Base-by-base conservation (phyloP, 1,140 invertebrate species). In the Macrobrachium nipponense region DNA sequence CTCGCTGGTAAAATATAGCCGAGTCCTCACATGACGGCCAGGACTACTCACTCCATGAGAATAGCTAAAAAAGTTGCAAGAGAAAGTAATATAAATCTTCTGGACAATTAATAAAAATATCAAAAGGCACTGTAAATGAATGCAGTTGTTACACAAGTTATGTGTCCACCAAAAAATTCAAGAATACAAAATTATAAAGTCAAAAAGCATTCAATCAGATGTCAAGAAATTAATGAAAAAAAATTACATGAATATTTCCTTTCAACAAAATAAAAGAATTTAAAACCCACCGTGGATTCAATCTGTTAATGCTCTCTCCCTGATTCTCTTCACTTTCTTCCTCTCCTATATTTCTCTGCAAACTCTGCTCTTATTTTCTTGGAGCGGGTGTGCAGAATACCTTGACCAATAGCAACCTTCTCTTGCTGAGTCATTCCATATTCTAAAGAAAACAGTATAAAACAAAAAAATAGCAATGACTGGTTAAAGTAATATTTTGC, bases 1-100 rank as follows among this genome's bases (percentile, higher is more conserved):
- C 93, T 99, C 99, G 91, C 97, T 99, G 7, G 99, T 99, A 91
- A 99, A 99, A 92, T 99, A 99, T 6, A 99, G 92, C 17, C 99
- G 93, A 2, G 98, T 99, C 58, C 98, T 93, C 7, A 99, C 99
- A 93, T 99, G 98, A 75, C 99, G 93, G 75, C 98, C 97, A 73
- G 98, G 98, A 91, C 98, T 98, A 72, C 97, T 97, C 73, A 99
- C 98, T 73, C 98, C 98, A 92, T 99, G 97, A 11, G 98, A 99
- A 92, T 99, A 99, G 89, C 96, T 96, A 90, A 10, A 91, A 90
- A 76, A 87, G 75, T 84, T 87, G 59, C 64, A 27, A 88, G 85
- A 27, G 43, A 20, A 20, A 88, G 58, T 64, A 20, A 80, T 36
- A n/a, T 60, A 23, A 27, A 36, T 27, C 0, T 36, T 68, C n/a